Base-by-base conservation (phyloP, 2,113 vertebrate species). In the Silurus meridionalis region DNA sequence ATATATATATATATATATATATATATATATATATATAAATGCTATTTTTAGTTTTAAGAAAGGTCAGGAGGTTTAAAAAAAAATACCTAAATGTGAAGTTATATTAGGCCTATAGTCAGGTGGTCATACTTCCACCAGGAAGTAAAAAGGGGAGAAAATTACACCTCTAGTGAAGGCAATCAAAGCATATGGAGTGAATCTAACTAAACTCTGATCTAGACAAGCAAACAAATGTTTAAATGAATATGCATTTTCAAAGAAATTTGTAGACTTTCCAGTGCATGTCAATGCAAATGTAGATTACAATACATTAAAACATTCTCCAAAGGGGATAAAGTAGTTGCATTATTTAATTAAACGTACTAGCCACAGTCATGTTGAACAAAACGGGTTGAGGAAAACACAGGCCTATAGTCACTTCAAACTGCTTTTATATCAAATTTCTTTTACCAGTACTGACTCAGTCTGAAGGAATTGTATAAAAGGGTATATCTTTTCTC, bases 401-500 rank as follows among this genome's bases (percentile, higher is more conserved):
- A 85, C 64, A 84, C 75, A 83, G 83, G 83, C 78, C 88, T 81
- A 37, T 37, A 84, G 86, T 88, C 81, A 84, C 87, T 89, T 91
- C 81, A 90, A 91, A 88, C 90, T 77, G 89, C 90, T 64, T 83
- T 79, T 91, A 87, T 92, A 89, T 86, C 83, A 83, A 91, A 89
- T 93, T 92, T 92, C 92, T 90, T 90, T 91, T 87, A 89, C 89
- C 55, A 86, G 77, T 23, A 25, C 75, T 86, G 85, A 88, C 86
- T 86, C 86, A 89, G 86, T 91, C 85, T 86, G 83, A 87, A 92
- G 90, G 91, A 92, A 93, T 90, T 89, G 84, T 86, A 81, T 93
- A 92, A 93, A 94, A 94, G 93, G 89, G 84, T 89, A 93, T 91
- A 91, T 90, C 82, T 91, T 53, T 90, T 85, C n/a, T 92, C 91